Conservation (phyloP, 1,140 invertebrate species). For the Wasmannia auropunctata region DNA sequence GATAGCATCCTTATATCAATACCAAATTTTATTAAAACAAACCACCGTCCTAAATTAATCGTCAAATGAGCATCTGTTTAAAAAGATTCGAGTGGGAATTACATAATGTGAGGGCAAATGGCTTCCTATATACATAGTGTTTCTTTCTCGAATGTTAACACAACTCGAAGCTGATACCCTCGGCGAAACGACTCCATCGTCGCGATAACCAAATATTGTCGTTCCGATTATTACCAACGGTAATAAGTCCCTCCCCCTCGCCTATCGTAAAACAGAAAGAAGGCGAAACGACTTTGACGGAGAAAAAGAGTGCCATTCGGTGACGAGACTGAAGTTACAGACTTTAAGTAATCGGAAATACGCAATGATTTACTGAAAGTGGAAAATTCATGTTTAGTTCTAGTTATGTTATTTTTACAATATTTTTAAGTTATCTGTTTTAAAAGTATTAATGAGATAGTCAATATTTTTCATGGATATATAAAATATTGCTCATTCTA, state of each 20-base stretch:
- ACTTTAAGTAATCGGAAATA: conserved; percentile 36
- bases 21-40: conserved; percentile 6
- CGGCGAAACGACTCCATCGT: conserved; percentile 57
- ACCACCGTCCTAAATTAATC: conserved; percentile 24
- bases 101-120: conserved; percentile 47
- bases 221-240: conserved; percentile 57
- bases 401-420: neutral
- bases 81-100: conserved; percentile 28
- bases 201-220: conserved; percentile 61
- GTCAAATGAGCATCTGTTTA: conserved; percentile 39
- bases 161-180: conserved; percentile 56
- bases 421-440: neutral
- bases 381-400: neutral
- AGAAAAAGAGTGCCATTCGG: conserved; percentile 6
- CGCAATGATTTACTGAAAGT: conserved; percentile 24
- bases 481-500: neutral
- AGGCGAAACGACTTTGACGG: conserved; percentile 16
- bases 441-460: neutral
- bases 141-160: conserved; percentile 58
- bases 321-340: conserved; percentile 42
- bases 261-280: conserved; percentile 56
- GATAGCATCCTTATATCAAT: neutral
- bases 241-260: conserved; percentile 52
- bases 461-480: neutral
- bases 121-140: conserved; percentile 50